Base-by-base conservation (phyloP, 2,888 invertebrate genomes). In the Ashinkailepas kermadecensis region DNA sequence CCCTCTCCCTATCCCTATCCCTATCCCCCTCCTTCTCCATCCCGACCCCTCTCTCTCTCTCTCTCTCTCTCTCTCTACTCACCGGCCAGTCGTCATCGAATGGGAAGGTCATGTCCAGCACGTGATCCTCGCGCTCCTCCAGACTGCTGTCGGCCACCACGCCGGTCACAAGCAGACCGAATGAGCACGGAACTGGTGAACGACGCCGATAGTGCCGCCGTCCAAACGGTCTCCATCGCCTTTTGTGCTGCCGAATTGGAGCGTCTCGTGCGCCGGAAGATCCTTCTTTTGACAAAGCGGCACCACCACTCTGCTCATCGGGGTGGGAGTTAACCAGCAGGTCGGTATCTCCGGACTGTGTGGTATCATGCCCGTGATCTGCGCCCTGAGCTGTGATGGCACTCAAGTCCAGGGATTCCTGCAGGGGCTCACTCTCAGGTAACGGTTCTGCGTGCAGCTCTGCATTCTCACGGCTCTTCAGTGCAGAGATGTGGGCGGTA, bases 51-150 rank as follows among this genome's bases (percentile, higher is more conserved):
- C 59, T 80, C 25, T 59, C 21, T 59, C 23, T 80, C 25, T 80
- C 54, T 81, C 39, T 11, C 59, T 78, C 15, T 81, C 39, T 81
- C 58, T 74, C 25, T 18, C 4, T n/a, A 87, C 87, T 87, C 85
- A 88, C 88, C 86, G 87, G 87, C 88, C 88, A 88, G 15, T 86
- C 85, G 74, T 86, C 86, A 67, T 86, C 85, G 84, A 88, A 87
- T 54, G 86, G 86, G 81, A 88, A 87, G 65, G 83, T 82, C 81
- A 88, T 83, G 59, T 84, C 84, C 80, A 84, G 81, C 21, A 83
- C 81, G 2, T 84, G 83, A n/a, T 84, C 82, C 8, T 70, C 74
- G 25, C 80, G 62, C 15, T 81, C 79, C 8, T 82, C 82, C 64
- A 84, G 80, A 10, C 81, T 81, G 62, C 82, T 82, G 80, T 84